These are phyloP conservation scores for Pachymerium ferrugineum DNA, from an alignment of 2,888 invertebrate species.

Conservation along the genomic window DNA sequence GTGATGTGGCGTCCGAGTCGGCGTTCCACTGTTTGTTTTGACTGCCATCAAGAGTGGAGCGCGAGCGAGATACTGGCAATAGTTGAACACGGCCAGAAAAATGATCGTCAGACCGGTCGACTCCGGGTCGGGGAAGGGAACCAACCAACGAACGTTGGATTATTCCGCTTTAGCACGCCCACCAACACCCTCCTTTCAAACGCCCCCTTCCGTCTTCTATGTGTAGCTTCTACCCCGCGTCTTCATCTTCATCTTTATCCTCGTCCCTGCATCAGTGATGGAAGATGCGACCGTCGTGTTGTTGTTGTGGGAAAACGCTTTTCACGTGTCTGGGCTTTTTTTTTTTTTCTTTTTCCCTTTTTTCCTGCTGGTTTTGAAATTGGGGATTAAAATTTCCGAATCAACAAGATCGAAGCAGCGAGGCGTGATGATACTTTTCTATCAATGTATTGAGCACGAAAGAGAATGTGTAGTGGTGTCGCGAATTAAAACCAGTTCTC, in stretches of 20 bases:
- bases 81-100: slow-evolving; percentile 4
- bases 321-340: too few relatives aligned
- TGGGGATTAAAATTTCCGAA: slow-evolving; percentile 2
- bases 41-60: not conserved
- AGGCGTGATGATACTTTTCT: not conserved
- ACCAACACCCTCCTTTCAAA: slow-evolving; percentile 1
- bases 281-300: not conserved
- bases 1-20: not conserved
- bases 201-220: not conserved
- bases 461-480: not conserved
- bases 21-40: not conserved
- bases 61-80: not conserved
- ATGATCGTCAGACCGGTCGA: slow-evolving; percentile 12
- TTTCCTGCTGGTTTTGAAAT: not conserved
- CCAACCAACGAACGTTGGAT: not conserved
- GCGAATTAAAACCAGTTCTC: not conserved
- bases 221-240: too few relatives aligned
- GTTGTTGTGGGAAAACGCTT: not conserved
- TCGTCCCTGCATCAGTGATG: not conserved
- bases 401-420: not conserved
- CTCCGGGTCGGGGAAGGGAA: not conserved
- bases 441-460: not conserved
- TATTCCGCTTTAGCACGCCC: slow-evolving; percentile 13
- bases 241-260: not conserved
- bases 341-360: not conserved